Evolutionary conservation across 2,888 invertebrate species (phyloP), one percentile per base, ranked within the genome.

Genomic region (Andricus curvator): DNA sequence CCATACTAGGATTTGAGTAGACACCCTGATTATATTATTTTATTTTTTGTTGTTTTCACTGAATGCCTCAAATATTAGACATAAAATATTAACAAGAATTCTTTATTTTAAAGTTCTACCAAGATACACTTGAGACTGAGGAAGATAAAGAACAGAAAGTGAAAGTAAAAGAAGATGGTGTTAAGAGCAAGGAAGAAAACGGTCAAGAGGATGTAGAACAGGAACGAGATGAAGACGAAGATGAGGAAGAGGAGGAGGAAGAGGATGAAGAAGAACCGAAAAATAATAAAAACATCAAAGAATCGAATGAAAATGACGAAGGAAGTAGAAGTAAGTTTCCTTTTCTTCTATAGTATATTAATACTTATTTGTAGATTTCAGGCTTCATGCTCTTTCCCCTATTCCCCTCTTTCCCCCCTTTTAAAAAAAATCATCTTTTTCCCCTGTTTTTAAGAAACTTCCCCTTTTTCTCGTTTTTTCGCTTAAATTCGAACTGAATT

Each of bases 71-170:
- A 64, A 5, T 60, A 11, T 22, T 22, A 4, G 22, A 20, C 56
- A 11, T 22, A 60, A 3, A 60, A 22, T 29, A 64, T 29, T 64
- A 64, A 64, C 25, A 78, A 68, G 5, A 6, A 78, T 44, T 81
- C 82, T 60, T 83, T 62, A 86, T 85, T 78, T 89, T 91, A 48
- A 89, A 95, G 94, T 98, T 98, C 93, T 98, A 98, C 92, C 97
- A 98, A 93, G 98, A 98, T 87, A 98, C 98, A 0, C 93, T 98
- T 83, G 97, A 97, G 86, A 94, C 95, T 11, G 95, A 95, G 82
- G 95, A 95, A 83, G 94, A 93, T 80, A 67, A 56, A 17, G 94
- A 94, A 80, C 94, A 94, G 41, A 91, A 88, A 79, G 86, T 87
- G 4, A 88, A 89, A 78, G 87, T 88, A 29, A 87, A 83, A 78